A percentile compares a stretch with the other conserved stretches of the same genome.
phyloP scores from a whole-genome alignment of 1,140 invertebrate genomes.

The Luehdorfia chinensis region DNA sequence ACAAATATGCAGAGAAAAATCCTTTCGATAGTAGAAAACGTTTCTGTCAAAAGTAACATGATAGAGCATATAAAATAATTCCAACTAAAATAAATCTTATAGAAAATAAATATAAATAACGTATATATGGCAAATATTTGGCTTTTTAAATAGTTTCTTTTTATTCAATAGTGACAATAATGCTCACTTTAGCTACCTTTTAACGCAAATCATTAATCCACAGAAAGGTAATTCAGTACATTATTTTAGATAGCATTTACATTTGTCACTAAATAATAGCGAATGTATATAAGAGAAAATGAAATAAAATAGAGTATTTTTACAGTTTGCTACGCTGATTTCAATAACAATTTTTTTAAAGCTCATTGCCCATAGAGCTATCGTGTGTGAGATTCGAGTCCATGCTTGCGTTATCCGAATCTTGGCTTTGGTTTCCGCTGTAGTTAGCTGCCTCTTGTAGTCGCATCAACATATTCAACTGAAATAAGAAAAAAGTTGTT shows the following conservation, averaged over 20 bases:
- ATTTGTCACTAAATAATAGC: conserved; percentile 8
- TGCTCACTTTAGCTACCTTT: conserved; percentile 18
- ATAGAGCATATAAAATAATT: conserved; percentile 39
- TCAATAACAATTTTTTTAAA: conserved; percentile 28
- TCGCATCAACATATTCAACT: conserved; percentile 96
- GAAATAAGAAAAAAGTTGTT: conserved; percentile 46
- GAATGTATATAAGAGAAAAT: background rate
- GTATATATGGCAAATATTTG: conserved; percentile 74
- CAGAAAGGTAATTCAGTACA: background rate
- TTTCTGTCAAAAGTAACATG: background rate
- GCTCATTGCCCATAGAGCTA: conserved; percentile 79
- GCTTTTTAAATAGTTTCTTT: conserved; percentile 61
- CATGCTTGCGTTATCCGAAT: conserved; percentile 88
- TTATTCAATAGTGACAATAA: conserved; percentile 21
- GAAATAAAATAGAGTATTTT: background rate
- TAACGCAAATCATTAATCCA: conserved; percentile 14
- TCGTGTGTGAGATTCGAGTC: conserved; percentile 84
- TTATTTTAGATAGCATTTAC: conserved; percentile 7
- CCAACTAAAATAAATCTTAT: conserved; percentile 39
- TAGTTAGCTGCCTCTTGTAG: conserved; percentile 96
- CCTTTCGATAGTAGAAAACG: conserved; percentile 34
- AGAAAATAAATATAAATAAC: conserved; percentile 66
- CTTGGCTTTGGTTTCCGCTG: conserved; percentile 89
- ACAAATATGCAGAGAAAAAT: conserved; percentile 70
- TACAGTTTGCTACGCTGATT: background rate